Percentiles rank a stretch among this genome's conserved stretches.
Evolutionary conservation across 2,113 vertebrate species (phyloP).

Genomic region (Anhinga anhinga): DNA sequence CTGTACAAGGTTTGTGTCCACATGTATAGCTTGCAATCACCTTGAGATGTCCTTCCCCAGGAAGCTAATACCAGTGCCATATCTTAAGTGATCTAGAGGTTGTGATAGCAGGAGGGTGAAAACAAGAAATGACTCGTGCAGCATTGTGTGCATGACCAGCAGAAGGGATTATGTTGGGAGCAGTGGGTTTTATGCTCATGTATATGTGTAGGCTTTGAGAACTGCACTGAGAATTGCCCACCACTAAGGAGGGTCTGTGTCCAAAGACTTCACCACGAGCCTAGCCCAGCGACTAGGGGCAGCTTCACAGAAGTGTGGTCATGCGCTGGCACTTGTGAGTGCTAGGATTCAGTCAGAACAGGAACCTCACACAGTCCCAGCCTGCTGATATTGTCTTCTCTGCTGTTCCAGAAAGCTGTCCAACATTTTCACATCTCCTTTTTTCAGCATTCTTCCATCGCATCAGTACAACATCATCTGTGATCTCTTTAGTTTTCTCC

Average conservation of each 20-base stretch:
- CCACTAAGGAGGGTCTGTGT: neutral
- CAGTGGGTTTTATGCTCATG: neutral
- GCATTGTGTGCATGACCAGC: neutral
- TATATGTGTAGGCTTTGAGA: neutral
- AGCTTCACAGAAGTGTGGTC: neutral
- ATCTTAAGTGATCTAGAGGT: neutral
- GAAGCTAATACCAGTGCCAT: neutral
- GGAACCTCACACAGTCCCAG: accelerated
- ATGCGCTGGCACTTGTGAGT: neutral
- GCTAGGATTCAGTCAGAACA: neutral
- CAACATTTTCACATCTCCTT: neutral
- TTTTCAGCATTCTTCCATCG: neutral
- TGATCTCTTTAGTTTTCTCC: neutral
- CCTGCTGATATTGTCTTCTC: neutral
- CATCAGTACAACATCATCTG: neutral
- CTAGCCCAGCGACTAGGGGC: neutral
- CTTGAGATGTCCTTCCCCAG: neutral
- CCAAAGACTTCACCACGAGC: neutral
- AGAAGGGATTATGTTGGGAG: neutral
- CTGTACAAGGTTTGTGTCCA: neutral
- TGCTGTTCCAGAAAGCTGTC: neutral
- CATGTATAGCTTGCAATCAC: neutral
- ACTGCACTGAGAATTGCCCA: neutral
- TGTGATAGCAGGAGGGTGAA: neutral
- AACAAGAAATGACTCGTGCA: neutral